These are phyloP conservation scores for Ifrita kowaldi DNA, from an alignment of 2,113 vertebrate species.

Conservation along the genomic window DNA sequence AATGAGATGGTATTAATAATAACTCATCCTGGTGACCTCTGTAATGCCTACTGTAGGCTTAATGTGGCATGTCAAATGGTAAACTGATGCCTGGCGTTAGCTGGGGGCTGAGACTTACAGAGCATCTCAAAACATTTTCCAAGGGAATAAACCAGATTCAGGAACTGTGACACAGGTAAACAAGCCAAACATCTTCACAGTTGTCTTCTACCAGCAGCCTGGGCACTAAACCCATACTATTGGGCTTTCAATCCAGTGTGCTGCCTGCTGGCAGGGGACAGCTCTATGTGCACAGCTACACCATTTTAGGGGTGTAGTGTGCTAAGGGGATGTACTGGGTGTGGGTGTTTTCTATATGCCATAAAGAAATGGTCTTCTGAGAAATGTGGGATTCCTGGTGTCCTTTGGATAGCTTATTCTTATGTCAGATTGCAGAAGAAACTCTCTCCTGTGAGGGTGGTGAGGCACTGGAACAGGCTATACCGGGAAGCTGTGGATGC, in stretches of 20 bases:
- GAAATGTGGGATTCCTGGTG: background rate
- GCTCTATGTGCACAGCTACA: background rate
- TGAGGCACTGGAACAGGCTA: background rate
- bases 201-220: background rate
- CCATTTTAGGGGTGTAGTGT: background rate
- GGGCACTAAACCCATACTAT: background rate
- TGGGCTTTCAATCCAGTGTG: background rate
- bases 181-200: background rate
- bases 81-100: background rate
- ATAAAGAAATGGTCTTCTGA: background rate
- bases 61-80: background rate
- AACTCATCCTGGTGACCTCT: background rate
- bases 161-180: background rate
- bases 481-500: background rate
- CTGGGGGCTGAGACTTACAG: background rate
- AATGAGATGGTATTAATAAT: background rate
- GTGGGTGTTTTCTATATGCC: background rate
- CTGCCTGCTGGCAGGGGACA: background rate
- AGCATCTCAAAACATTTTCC: background rate
- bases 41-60: background rate
- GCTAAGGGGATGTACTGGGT: no score
- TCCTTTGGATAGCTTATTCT: background rate
- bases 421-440: background rate
- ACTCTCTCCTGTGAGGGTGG: background rate
- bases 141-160: background rate